Percentiles rank a stretch among this genome's conserved stretches.
These are phyloP conservation scores for Acomys russatus DNA, from an alignment of 2,797 vertebrate genomes.

Conservation along the genomic window DNA sequence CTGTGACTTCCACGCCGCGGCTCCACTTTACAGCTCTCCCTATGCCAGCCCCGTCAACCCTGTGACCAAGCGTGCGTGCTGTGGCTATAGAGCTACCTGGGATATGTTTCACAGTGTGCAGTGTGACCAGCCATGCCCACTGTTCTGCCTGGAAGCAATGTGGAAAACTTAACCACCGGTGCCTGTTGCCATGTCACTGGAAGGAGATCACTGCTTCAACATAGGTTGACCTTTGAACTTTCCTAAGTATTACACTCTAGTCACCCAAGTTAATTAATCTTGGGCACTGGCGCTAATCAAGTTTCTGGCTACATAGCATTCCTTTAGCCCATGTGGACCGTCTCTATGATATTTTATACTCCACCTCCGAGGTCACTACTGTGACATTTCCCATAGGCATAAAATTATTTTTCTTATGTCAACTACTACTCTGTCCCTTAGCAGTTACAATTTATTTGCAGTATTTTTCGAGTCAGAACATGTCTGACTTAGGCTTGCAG, in stretches of 20 bases:
- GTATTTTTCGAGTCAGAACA: slow-evolving; percentile 9
- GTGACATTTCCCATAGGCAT: not conserved
- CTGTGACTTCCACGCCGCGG: not conserved
- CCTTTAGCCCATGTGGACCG: not conserved
- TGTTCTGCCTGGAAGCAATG: not conserved
- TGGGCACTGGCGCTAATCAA: not conserved
- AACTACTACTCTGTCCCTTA: not conserved
- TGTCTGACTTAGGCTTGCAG: no score
- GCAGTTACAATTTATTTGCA: not conserved
- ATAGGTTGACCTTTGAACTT: not conserved
- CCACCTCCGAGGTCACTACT: not conserved
- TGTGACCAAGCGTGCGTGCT: not conserved
- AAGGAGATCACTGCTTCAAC: not conserved
- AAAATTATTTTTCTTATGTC: not conserved
- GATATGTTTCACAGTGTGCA: not conserved
- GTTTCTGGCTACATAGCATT: not conserved
- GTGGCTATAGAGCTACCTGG: not conserved
- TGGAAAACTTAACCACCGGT: not conserved
- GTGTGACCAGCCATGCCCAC: not conserved
- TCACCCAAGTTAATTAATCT: slow-evolving; percentile 11
- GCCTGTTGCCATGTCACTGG: not conserved
- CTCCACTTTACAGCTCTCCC: not conserved
- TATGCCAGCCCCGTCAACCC: not conserved
- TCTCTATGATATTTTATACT: slow-evolving; percentile 46
- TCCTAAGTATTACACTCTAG: not conserved